These are phyloP conservation scores for Luffia ferchaultella DNA, from an alignment of 2,888 invertebrate species.

Conservation along the genomic window DNA sequence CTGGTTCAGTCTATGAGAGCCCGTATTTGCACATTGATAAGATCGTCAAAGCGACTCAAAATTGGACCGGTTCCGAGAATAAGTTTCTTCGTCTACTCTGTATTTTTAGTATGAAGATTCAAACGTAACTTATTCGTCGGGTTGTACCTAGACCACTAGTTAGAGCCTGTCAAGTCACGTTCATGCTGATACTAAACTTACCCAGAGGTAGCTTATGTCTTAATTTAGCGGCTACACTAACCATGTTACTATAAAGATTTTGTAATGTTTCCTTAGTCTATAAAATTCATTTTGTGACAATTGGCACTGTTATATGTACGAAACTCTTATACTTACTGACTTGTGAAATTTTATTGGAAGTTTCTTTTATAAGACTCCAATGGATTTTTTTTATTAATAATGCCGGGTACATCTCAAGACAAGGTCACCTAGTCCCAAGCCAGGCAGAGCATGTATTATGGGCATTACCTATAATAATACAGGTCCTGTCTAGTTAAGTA, in stretches of 20 bases:
- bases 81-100: constrained; percentile 10
- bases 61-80: constrained; percentile 25
- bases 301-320: too few species aligned
- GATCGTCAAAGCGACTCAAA: constrained; percentile 49
- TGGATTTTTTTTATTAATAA: too few species aligned
- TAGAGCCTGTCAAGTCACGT: constrained; percentile 40
- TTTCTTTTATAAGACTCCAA: too few species aligned
- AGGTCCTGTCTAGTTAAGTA: too few species aligned
- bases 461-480: too few species aligned
- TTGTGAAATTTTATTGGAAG: too few species aligned
- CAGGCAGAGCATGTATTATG: too few species aligned
- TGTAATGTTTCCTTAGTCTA: too few species aligned
- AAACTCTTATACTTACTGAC: too few species aligned
- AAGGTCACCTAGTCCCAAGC: too few species aligned
- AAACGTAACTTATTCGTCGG: constrained; percentile 16
- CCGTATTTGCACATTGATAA: constrained; percentile 41
- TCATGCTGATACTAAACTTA: constrained; percentile 39
- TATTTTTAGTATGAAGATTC: constrained; percentile 10
- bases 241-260: background rate
- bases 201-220: constrained; percentile 33
- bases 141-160: constrained; percentile 30
- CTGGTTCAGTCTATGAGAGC: constrained; percentile 13
- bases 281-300: too few species aligned
- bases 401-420: too few species aligned
- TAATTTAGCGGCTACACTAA: constrained; percentile 38